Percentiles rank a stretch among this genome's conserved stretches.
phyloP scores from a whole-genome alignment of 1,140 invertebrate genomes.

The Mercenaria mercenaria region DNA sequence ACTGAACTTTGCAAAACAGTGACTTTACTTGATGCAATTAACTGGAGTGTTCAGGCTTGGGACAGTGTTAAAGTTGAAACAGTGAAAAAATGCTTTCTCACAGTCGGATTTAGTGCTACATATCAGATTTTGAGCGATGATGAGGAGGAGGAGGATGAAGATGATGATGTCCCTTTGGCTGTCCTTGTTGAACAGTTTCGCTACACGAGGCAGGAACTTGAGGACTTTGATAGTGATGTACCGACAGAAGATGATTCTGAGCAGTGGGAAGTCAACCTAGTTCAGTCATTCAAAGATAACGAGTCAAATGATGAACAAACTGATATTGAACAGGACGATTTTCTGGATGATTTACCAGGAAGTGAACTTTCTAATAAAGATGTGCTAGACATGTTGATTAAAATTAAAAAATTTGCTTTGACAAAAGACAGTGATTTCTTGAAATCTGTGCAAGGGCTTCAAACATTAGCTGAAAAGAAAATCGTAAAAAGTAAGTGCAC shows the following conservation, averaged over 20 bases:
- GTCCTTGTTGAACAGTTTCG: neutral
- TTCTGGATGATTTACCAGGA: too few relatives aligned
- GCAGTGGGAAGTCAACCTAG: neutral
- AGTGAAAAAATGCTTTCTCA: neutral
- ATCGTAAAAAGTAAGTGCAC: too few relatives aligned
- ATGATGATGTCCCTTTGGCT: neutral
- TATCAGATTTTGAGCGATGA: neutral
- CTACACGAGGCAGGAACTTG: neutral
- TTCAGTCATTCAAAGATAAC: neutral
- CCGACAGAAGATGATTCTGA: conserved; percentile 18
- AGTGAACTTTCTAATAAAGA: neutral
- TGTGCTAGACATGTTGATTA: neutral
- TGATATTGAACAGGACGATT: neutral
- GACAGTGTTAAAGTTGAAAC: too few relatives aligned
- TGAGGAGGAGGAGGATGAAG: neutral
- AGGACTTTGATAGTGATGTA: neutral
- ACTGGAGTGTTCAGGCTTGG: too few relatives aligned
- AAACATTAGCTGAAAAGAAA: too few relatives aligned
- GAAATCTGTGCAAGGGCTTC: neutral
- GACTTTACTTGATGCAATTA: neutral
- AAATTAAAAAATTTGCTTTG: neutral
- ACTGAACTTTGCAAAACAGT: neutral
- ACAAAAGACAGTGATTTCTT: neutral
- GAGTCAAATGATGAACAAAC: neutral
- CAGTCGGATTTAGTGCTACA: neutral